Evolutionary conservation across 2,888 invertebrate genomes (phyloP), one percentile per base, ranked within the genome.

Genomic region (Xanthia togata): DNA sequence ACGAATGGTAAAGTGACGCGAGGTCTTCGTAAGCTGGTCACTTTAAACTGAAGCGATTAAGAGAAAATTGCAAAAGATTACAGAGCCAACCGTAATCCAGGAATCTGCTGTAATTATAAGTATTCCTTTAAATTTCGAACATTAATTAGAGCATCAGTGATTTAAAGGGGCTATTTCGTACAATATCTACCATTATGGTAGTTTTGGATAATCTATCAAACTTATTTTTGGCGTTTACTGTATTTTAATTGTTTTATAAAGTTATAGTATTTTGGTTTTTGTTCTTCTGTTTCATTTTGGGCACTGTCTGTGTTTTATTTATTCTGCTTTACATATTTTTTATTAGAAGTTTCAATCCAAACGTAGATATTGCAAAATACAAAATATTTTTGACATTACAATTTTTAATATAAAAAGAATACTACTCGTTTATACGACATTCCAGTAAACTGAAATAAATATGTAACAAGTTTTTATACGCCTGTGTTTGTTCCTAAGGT

Each of bases 21-120:
- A 41, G 94, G 78, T 93, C 94, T 84, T 41, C 20, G 69, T 87
- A 89, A 62, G 82, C 23, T 93, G 94, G 95, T 83, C 89, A 84
- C 86, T 91, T 90, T 91, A 92, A 83, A 93, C 90, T 91, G 86
- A 88, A 90, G 79, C 95, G 95, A 96, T 96, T 96, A 96, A 95
- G 93, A 93, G 95, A 93, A 95, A 95, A 96, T 96, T 95, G 96
- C 96, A 88, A 95, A 95, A 94, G 95, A 95, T 95, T 96, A 95
- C 93, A 93, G 93, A 90, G 92, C 77, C 89, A 90, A 89, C 89
- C 89, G 91, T 95, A 94, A 95, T 95, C 94, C 95, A 87, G 84
- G 89, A 92, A 94, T 94, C 92, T 92, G 88, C 90, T 92, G 92
- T 95, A 95, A 96, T 96, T 95, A 95, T 93, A 91, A 92, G 93